Evolutionary conservation across 2,113 vertebrate species (phyloP).

Genomic region (rabbit (Oryctolagus cuniculus)): DNA sequence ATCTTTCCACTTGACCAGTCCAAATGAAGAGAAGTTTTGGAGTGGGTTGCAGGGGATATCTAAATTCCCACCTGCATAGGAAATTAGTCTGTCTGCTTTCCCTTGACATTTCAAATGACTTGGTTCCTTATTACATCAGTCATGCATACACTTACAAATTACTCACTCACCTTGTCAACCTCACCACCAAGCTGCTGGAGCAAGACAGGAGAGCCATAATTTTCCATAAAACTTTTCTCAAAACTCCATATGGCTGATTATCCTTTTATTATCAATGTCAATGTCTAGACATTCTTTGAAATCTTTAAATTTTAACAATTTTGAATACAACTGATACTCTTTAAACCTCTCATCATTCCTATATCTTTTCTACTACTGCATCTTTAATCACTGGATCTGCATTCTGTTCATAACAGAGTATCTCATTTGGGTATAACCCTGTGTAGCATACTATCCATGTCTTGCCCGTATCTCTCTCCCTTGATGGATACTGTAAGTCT

Average conservation of each 20-base stretch:
- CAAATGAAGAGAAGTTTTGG: not conserved
- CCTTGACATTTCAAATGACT: constrained; percentile 60
- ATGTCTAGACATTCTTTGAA: not conserved
- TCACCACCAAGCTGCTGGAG: constrained; percentile 45
- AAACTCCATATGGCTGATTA: constrained; percentile 12
- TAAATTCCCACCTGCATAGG: not conserved
- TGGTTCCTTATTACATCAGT: constrained; percentile 69
- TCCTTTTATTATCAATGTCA: not conserved
- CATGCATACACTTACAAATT: constrained; percentile 69
- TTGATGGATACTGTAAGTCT: not conserved
- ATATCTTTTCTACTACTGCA: not conserved
- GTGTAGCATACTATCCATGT: not conserved
- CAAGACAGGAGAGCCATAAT: constrained; percentile 24
- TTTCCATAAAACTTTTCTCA: constrained; percentile 39
- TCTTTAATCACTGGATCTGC: not conserved
- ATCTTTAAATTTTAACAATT: constrained; percentile 57
- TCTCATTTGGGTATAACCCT: not conserved
- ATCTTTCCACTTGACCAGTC: not conserved
- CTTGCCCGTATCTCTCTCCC: not conserved
- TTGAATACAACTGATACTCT: not conserved
- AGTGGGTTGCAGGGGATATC: too few relatives aligned
- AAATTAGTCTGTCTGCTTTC: constrained; percentile 43
- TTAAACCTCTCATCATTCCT: not conserved
- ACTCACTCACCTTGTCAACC: constrained; percentile 60
- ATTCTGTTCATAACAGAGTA: not conserved